Conservation (phyloP, 2,888 invertebrate genomes). For the Oxyscelio sp. region DNA sequence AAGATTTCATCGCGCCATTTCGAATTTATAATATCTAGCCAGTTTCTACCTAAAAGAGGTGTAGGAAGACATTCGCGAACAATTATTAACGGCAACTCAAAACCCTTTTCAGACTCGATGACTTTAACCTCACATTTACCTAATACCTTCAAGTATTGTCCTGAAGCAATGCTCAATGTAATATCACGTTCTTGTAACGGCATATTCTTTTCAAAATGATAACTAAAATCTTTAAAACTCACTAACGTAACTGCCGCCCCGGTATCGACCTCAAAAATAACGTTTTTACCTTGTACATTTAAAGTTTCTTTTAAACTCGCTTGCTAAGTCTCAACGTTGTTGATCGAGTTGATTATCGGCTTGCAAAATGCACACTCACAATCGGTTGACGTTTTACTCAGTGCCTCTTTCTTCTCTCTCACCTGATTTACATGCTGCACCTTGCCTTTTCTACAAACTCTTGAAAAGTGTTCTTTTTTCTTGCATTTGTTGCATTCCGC, state of each 20-base stretch:
- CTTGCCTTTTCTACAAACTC: conserved; percentile 13
- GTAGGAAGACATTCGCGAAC: background rate
- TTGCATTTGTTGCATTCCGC: conserved; percentile 12
- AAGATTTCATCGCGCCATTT: background rate
- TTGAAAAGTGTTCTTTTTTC: background rate
- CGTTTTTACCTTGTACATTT: conserved; percentile 11
- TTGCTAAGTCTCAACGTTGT: background rate
- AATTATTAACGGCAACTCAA: background rate
- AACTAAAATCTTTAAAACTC: background rate
- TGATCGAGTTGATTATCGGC: too few species aligned
- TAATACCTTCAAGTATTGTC: too few species aligned
- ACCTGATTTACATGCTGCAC: background rate
- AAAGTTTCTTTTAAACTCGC: conserved; percentile 10
- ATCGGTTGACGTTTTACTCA: background rate
- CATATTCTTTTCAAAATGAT: too few species aligned
- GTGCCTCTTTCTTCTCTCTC: background rate
- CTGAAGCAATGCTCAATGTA: too few species aligned
- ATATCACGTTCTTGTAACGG: background rate
- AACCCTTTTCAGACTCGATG: too few species aligned
- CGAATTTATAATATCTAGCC: conserved; percentile 8
- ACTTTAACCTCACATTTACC: too few species aligned
- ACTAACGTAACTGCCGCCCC: conserved; percentile 28
- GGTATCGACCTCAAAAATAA: conserved; percentile 29
- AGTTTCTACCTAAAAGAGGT: conserved; percentile 12
- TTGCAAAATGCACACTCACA: too few species aligned